These are phyloP conservation scores for Apodemia hepburni DNA, from an alignment of 2,888 invertebrate genomes.

Conservation along the genomic window DNA sequence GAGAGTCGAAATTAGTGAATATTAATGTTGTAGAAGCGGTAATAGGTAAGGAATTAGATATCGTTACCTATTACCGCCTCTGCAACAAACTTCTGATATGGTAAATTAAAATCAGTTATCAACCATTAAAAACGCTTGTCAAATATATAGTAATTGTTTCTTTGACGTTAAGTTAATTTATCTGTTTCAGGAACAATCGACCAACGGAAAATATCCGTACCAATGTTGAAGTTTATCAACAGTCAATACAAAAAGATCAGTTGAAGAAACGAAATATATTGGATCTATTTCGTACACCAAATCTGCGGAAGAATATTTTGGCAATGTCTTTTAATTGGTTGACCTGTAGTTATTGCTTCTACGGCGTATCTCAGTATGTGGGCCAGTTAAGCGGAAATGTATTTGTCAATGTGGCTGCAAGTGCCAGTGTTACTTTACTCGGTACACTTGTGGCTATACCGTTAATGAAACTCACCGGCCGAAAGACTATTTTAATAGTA, in stretches of 20 bases:
- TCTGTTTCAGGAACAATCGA: conserved; percentile 65
- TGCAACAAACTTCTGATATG: too few species aligned
- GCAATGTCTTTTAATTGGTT: conserved; percentile 89
- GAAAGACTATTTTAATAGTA: conserved; percentile 82
- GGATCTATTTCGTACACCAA: conserved; percentile 86
- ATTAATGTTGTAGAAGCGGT: too few species aligned
- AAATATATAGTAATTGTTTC: too few species aligned
- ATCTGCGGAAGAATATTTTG: conserved; percentile 84
- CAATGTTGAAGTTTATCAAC: conserved; percentile 57
- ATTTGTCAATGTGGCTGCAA: conserved; percentile 90
- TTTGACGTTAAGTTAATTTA: neutral
- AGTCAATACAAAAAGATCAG: conserved; percentile 47
- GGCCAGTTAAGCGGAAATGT: conserved; percentile 89
- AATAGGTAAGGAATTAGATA: too few species aligned
- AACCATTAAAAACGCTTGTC: too few species aligned
- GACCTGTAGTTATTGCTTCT: conserved; percentile 87
- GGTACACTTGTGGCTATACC: conserved; percentile 83
- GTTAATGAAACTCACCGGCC: conserved; percentile 82
- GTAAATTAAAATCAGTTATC: too few species aligned
- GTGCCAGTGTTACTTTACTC: conserved; percentile 82
- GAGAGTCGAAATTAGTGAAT: too few species aligned
- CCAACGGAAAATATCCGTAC: conserved; percentile 65
- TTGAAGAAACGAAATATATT: conserved; percentile 76
- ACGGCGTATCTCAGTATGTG: conserved; percentile 91
- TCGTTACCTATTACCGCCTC: too few species aligned